phyloP scores from a whole-genome alignment of 2,888 invertebrate species.

The Anorthoa munda region DNA sequence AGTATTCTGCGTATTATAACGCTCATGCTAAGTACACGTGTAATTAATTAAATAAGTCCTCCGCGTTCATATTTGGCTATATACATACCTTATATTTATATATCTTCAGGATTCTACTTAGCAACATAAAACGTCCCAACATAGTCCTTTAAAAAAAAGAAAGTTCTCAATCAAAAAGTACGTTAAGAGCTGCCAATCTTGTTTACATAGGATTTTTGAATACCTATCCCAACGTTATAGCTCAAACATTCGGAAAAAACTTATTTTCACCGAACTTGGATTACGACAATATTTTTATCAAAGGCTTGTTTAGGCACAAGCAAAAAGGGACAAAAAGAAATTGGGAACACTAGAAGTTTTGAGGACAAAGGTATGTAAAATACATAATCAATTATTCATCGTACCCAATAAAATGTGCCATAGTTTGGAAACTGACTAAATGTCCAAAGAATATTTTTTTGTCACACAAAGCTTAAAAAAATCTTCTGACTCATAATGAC shows the following conservation, averaged over 20 bases:
- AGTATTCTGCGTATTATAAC: too few species aligned
- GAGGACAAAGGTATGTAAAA: background rate
- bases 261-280: slow-evolving; percentile 18
- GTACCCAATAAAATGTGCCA: background rate
- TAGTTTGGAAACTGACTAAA: background rate
- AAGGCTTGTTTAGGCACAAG: background rate
- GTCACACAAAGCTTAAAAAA: too few species aligned
- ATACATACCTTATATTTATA: too few species aligned
- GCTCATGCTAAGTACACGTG: too few species aligned
- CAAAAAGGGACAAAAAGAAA: background rate
- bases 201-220: slow-evolving; percentile 14
- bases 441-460: too few species aligned
- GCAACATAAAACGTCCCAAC: background rate
- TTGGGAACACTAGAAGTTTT: background rate
- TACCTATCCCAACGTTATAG: slow-evolving; percentile 14
- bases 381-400: background rate
- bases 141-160: background rate
- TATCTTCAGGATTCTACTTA: background rate
- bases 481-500: too few species aligned
- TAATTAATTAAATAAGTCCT: too few species aligned
- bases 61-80: too few species aligned
- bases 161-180: slow-evolving; percentile 5
- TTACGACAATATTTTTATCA: slow-evolving; percentile 14
- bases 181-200: background rate
- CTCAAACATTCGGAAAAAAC: slow-evolving; percentile 24